Percentiles rank a stretch among this genome's conserved stretches.
Evolutionary conservation across 64 coral and sea anemone species (phyloP).

Genomic region (Trachythela sp.): DNA sequence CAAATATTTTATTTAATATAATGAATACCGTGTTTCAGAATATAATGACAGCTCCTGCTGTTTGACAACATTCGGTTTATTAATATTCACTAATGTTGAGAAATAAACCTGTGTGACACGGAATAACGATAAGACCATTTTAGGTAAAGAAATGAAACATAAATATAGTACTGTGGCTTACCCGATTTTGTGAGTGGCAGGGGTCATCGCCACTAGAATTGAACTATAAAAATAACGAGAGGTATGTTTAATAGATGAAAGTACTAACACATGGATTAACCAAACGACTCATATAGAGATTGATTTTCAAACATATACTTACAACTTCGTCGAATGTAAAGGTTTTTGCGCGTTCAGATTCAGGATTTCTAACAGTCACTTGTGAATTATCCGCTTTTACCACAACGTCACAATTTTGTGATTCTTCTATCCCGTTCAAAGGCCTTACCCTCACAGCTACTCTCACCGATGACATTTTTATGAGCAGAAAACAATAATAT

Average conservation of each 20-base stretch:
- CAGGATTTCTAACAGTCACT: constrained; percentile 12
- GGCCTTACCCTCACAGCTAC: constrained; percentile 11
- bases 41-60: not conserved
- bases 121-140: not conserved
- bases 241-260: not conserved
- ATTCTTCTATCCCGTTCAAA: constrained; percentile 2
- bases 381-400: constrained; percentile 1
- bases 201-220: not conserved
- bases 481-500: constrained; percentile 11
- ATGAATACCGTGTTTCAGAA: not conserved
- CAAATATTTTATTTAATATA: not conserved
- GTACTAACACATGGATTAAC: not conserved
- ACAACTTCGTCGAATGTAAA: constrained; percentile 4
- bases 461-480: not conserved
- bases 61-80: not conserved
- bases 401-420: constrained; percentile 4
- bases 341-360: not conserved
- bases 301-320: not conserved
- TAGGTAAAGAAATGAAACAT: not conserved
- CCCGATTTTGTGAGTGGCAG: not conserved
- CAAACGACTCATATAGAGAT: not conserved
- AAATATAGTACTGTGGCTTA: not conserved
- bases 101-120: not conserved
- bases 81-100: not conserved
- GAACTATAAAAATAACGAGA: not conserved